phyloP scores from a whole-genome alignment of 2,888 invertebrate genomes.

The Atherix ibis region DNA sequence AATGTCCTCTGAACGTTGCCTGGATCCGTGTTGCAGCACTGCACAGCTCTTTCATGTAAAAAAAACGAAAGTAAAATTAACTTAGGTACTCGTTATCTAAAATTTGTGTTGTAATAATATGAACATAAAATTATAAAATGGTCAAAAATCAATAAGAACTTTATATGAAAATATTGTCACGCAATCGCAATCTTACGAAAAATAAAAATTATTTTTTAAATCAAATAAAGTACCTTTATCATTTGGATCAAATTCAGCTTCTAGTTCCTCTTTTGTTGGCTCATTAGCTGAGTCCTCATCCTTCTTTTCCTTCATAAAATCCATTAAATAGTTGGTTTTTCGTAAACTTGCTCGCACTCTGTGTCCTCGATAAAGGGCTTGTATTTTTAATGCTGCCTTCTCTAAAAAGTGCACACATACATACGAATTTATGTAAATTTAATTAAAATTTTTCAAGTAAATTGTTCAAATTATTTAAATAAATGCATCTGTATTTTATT shows the following conservation, averaged over 20 bases:
- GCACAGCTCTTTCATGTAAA: slow-evolving; percentile 65
- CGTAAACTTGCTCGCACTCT: slow-evolving; percentile 57
- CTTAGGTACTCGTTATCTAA: too few relatives aligned
- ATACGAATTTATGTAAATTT: too few relatives aligned
- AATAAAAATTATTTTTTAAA: too few relatives aligned
- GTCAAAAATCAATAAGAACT: too few relatives aligned
- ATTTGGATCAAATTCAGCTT: slow-evolving; percentile 64
- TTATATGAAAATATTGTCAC: background rate
- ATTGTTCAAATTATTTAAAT: too few relatives aligned
- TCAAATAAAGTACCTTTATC: slow-evolving; percentile 75
- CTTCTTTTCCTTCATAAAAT: slow-evolving; percentile 50
- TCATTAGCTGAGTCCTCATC: slow-evolving; percentile 26
- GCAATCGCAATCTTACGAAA: background rate
- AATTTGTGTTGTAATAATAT: background rate
- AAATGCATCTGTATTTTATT: too few relatives aligned
- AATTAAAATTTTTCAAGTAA: too few relatives aligned
- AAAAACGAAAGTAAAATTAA: too few relatives aligned
- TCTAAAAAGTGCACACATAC: too few relatives aligned
- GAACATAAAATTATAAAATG: too few relatives aligned
- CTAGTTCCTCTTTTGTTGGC: slow-evolving; percentile 52
- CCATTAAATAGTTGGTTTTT: too few relatives aligned
- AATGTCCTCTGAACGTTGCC: slow-evolving; percentile 79
- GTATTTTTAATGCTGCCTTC: slow-evolving; percentile 71
- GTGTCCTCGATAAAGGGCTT: slow-evolving; percentile 75
- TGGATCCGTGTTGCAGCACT: slow-evolving; percentile 81